Percentiles rank a stretch among this genome's conserved stretches.
phyloP scores from a whole-genome alignment of 2,797 vertebrate genomes.

The Periparus ater region DNA sequence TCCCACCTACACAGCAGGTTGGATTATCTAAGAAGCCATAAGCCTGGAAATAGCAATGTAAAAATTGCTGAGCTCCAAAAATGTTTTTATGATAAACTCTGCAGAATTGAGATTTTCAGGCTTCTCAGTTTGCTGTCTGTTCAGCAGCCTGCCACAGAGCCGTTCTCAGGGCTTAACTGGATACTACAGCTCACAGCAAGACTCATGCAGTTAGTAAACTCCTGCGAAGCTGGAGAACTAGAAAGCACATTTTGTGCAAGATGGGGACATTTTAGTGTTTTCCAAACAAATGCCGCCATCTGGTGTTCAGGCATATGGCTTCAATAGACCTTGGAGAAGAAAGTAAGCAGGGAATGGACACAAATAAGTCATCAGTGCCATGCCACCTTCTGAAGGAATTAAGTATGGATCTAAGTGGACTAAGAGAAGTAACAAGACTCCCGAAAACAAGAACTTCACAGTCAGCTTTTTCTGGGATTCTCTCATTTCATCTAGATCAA shows the following conservation, averaged over 20 bases:
- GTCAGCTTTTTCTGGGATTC: not conserved
- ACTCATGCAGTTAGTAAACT: not conserved
- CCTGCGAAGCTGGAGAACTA: not conserved
- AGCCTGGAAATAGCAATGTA: not conserved
- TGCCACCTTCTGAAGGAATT: not conserved
- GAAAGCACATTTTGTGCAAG: not conserved
- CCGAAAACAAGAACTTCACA: rapidly evolving
- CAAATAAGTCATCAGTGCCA: not conserved
- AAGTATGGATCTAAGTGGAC: not conserved
- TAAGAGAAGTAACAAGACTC: not conserved
- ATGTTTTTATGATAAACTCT: not conserved
- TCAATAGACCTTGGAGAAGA: not conserved
- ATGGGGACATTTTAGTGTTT: not conserved
- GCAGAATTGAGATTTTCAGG: not conserved
- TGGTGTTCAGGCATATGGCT: conserved; percentile 51
- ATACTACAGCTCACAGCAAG: not conserved
- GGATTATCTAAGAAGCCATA: not conserved
- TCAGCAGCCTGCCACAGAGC: not conserved
- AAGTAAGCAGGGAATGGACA: not conserved
- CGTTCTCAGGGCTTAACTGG: not conserved
- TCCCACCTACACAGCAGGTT: not conserved
- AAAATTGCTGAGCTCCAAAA: not conserved
- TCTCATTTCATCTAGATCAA: not conserved
- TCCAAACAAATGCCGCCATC: conserved; percentile 60
- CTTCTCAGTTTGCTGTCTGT: not conserved